Conservation (phyloP, 1,140 invertebrate species). For the Saccostrea glomerata region DNA sequence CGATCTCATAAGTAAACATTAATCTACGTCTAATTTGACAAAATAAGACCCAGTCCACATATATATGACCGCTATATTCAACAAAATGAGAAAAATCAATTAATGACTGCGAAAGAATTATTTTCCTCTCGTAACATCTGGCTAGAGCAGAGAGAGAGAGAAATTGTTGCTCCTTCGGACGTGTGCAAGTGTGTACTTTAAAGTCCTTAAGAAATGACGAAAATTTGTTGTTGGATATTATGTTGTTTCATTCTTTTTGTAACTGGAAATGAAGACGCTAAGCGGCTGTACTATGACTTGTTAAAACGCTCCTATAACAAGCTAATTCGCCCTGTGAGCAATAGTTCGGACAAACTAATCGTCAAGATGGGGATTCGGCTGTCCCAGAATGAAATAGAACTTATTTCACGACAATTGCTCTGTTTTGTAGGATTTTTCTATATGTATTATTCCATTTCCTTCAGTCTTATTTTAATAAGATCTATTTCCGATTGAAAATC, state of each 20-base stretch:
- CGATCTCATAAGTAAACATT: slow-evolving; percentile 30
- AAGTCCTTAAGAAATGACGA: not conserved
- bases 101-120: slow-evolving; percentile 20
- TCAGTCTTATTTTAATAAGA: too few species aligned
- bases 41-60: slow-evolving; percentile 9
- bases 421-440: too few species aligned
- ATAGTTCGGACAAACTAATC: slow-evolving; percentile 94
- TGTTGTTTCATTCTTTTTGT: slow-evolving; percentile 37
- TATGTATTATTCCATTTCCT: too few species aligned
- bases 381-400: slow-evolving; percentile 85
- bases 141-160: not conserved
- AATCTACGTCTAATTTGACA: slow-evolving; percentile 27
- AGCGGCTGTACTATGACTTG: slow-evolving; percentile 85
- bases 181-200: slow-evolving; percentile 1
- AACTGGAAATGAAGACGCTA: slow-evolving; percentile 74
- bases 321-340: slow-evolving; percentile 92
- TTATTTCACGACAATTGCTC: too few species aligned
- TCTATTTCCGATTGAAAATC: too few species aligned
- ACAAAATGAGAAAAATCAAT: slow-evolving; percentile 32
- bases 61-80: slow-evolving; percentile 28
- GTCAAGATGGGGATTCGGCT: slow-evolving; percentile 94
- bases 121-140: slow-evolving; percentile 19
- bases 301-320: slow-evolving; percentile 95
- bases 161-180: not conserved
- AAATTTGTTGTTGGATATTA: not conserved